Evolutionary conservation across 2,113 vertebrate genomes (phyloP), one percentile per base, ranked within the genome.

Genomic region (Peromyscus polionotus): DNA sequence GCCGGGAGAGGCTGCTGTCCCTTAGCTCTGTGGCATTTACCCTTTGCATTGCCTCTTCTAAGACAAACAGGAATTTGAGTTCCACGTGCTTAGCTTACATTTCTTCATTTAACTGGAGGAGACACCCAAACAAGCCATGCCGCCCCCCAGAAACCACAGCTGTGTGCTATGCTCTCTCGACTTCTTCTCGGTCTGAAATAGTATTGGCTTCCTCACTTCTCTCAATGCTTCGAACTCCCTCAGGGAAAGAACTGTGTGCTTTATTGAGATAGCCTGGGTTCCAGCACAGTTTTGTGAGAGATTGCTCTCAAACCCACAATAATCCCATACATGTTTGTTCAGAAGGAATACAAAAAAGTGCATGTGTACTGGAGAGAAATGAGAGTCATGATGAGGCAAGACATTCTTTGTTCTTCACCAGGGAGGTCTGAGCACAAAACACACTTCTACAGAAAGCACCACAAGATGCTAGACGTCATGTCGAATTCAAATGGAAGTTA

Each of bases 401-500:
- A 61, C 51, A 28, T 4, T 54, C 14, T 88, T 28, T 24, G 12
- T 48, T 36, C 51, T 63, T 90, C 73, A 45, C 54, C 42, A 65
- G 73, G 72, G 10, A 54, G 28, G n/a, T 57, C 7, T 51, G 33
- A 51, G 26, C 31, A 24, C 19, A 48, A 72, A 95, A 36, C 42
- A n/a, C 95, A 5, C 42, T 92, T 85, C 13, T 51, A 54, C 24
- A 91, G 72, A 68, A 42, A 48, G 80, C 28, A 94, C 61, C 48
- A 84, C 51, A 67, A 67, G 65, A 61, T 59, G 7, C 65, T 17
- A 90, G 26, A 90, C n/a, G 76, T 36, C 72, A 90, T n/a, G 76
- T 36, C 72, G 36, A 67, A 91, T 59, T 89, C 90, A 96, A 12
- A 80, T 89, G 68, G 85, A 97, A 92, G 92, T 83, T 97, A 88